Base-by-base conservation (phyloP, 2,888 invertebrate species). In the Cephus pygmeus region DNA sequence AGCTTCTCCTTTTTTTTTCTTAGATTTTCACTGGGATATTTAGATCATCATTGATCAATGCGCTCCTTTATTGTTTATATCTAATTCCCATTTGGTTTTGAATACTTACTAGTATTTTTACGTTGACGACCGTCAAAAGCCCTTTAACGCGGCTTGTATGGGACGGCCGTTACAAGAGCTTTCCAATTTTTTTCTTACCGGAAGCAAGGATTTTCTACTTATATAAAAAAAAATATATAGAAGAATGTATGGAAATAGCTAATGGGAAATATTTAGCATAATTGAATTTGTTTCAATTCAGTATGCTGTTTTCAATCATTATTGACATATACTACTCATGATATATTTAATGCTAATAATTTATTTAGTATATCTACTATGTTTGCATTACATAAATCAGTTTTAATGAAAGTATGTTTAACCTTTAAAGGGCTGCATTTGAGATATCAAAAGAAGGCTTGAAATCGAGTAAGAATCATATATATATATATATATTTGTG, bases 141-240 rank as follows among this genome's bases (percentile, higher is more conserved):
- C 23, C 23, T 56, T 56, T 56, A 56, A 9, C 40, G 2, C 15
- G 15, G 23, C 9, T 56, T 23, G 56, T 23, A 9, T 23, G 9
- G 0, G 9, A 56, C 2, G 56, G 23, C 23, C 56, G 56, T 56
- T 56, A 56, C 9, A 56, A 56, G 23, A 56, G 56, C 9, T 56
- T 56, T 56, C 23, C 23, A 56, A 56, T 56, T 56, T 56, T 23
- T 40, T 23, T 23, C 9, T 9, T 23, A 34, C 73, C 31, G 30
- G 75, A 74, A 79, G 69, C 30, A 69, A n/a, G n/a, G 34, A 69
- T 76, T 77, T 34, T 71, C 1, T 76, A 34, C 3, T 15, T 15
- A 69, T 34, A 34, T 34, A 31, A 34, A 9, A 34, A 34, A 23
- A 23, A 56, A 23, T 4, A 12, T 15, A 9, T 34, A 34, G 34